phyloP scores from a whole-genome alignment of 2,888 invertebrate species.

The Thecocarcelia acutangulata region DNA sequence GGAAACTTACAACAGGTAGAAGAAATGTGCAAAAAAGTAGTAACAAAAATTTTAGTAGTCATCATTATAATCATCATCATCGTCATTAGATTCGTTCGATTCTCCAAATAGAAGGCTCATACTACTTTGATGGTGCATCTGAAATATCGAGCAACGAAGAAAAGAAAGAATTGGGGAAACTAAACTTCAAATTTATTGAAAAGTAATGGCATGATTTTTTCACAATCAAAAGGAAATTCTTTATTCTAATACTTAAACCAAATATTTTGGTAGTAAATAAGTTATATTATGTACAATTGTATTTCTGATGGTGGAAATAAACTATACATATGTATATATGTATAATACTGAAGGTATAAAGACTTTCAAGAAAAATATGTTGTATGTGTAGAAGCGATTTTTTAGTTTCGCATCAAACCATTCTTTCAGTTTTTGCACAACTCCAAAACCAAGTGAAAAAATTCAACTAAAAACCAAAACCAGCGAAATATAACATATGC shows the following conservation, averaged over 20 bases:
- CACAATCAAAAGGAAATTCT: constrained; percentile 56
- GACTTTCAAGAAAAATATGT: constrained; percentile 25
- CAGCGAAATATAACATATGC: constrained; percentile 10
- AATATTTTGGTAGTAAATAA: constrained; percentile 39
- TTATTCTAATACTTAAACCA: constrained; percentile 43
- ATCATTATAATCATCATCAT: constrained; percentile 72
- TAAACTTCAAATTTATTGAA: constrained; percentile 60
- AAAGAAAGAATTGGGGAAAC: constrained; percentile 57
- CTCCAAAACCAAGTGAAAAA: constrained; percentile 47
- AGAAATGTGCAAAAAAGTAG: constrained; percentile 26
- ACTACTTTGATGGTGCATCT: constrained; percentile 70
- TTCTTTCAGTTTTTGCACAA: constrained; percentile 20
- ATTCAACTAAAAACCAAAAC: constrained; percentile 37
- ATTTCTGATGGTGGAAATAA: constrained; percentile 43
- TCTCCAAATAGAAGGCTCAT: constrained; percentile 77
- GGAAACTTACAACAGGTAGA: constrained; percentile 41
- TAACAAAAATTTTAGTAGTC: constrained; percentile 65
- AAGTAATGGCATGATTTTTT: constrained; percentile 67
- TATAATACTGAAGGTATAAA: constrained; percentile 36
- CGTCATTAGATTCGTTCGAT: constrained; percentile 75
- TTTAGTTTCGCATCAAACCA: constrained; percentile 2
- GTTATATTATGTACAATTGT: constrained; percentile 59
- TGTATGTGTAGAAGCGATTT: constrained; percentile 18
- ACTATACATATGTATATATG: constrained; percentile 15
- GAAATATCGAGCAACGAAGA: constrained; percentile 66